Conservation (phyloP, 2,888 invertebrate species). For the Zaprionus lineosus region DNA sequence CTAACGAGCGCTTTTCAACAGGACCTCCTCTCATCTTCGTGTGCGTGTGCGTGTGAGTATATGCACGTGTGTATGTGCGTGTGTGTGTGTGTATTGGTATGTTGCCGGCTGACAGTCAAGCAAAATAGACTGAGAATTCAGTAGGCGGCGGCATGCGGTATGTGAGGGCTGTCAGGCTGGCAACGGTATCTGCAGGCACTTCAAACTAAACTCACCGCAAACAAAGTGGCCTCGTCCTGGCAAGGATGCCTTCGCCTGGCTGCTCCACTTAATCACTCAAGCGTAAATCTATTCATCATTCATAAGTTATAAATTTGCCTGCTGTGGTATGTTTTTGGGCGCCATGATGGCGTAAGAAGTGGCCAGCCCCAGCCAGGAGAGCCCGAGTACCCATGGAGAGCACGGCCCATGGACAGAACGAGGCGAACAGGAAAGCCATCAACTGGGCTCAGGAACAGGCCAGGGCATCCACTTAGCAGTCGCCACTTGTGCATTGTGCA, state of each 20-base stretch:
- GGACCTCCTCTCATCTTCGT: slow-evolving; percentile 31
- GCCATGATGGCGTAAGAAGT: slow-evolving; percentile 61
- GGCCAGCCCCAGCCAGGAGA: slow-evolving; percentile 25
- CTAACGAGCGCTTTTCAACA: slow-evolving; percentile 77
- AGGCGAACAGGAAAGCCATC: slow-evolving; percentile 4
- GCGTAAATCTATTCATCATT: slow-evolving; percentile 79
- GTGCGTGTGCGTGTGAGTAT: slow-evolving; percentile 1
- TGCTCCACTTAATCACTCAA: slow-evolving; percentile 80
- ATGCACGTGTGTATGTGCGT: neutral
- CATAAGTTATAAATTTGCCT: slow-evolving; percentile 78
- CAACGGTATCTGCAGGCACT: slow-evolving; percentile 71
- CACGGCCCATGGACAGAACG: slow-evolving; percentile 2
- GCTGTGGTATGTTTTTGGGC: slow-evolving; percentile 65
- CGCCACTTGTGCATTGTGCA: slow-evolving; percentile 52
- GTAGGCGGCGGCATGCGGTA: neutral
- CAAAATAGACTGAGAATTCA: slow-evolving; percentile 7
- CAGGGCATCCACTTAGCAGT: slow-evolving; percentile 37
- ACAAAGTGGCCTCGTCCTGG: slow-evolving; percentile 74
- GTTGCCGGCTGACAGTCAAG: slow-evolving; percentile 27
- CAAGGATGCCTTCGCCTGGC: slow-evolving; percentile 17
- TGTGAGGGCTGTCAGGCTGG: slow-evolving; percentile 41
- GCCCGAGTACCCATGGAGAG: neutral
- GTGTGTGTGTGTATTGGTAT: slow-evolving; percentile 17
- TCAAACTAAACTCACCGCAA: slow-evolving; percentile 78
- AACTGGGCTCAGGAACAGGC: slow-evolving; percentile 14